Evolutionary conservation across 2,113 vertebrate species (phyloP).

Genomic region (Mirounga angustirostris): DNA sequence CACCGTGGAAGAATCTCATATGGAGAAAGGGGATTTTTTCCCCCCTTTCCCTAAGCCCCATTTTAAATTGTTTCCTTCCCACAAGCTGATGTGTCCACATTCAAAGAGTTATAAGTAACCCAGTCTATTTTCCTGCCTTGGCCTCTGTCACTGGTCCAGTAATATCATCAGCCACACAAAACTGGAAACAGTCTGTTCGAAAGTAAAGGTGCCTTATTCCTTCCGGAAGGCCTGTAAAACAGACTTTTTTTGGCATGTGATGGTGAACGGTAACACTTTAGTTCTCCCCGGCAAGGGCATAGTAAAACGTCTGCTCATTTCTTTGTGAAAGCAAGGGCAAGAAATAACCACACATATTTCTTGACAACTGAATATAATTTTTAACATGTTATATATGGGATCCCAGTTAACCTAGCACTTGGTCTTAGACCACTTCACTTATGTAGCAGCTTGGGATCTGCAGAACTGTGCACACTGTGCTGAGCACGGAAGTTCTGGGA

Average conservation of each 20-base stretch:
- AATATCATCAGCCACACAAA: slow-evolving; percentile 55
- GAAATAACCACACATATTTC: neutral
- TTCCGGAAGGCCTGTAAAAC: slow-evolving; percentile 21
- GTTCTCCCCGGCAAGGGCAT: neutral
- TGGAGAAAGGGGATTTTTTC: slow-evolving; percentile 67
- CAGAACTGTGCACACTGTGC: neutral
- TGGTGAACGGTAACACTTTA: neutral
- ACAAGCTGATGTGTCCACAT: slow-evolving; percentile 75
- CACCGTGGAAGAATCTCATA: slow-evolving; percentile 80
- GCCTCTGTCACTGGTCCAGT: slow-evolving; percentile 50
- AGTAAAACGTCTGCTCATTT: slow-evolving; percentile 12
- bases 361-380: neutral
- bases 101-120: slow-evolving; percentile 67
- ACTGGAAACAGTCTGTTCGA: slow-evolving; percentile 69
- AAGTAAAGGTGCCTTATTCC: slow-evolving; percentile 65
- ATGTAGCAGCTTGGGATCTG: neutral
- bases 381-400: neutral
- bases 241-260: neutral
- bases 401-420: neutral
- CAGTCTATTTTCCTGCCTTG: slow-evolving; percentile 57
- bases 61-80: slow-evolving; percentile 81
- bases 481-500: neutral
- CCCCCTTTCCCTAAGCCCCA: slow-evolving; percentile 58
- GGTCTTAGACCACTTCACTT: neutral
- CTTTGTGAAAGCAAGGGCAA: neutral